Conservation (phyloP, 2,797 vertebrate genomes). For the Hephaestus fuliginosus region DNA sequence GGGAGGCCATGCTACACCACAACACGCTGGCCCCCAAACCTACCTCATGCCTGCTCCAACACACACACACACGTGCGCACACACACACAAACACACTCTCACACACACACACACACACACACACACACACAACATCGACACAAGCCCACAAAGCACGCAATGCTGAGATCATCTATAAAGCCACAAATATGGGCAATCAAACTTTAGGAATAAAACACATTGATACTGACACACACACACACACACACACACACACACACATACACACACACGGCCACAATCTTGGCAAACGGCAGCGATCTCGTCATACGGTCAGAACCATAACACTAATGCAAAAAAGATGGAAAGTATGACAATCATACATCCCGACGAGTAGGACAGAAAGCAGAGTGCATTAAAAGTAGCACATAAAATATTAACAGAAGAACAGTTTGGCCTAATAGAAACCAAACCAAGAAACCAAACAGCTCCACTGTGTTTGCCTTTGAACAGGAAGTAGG, state of each 20-base stretch:
- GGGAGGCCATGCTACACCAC: slow-evolving; percentile 73
- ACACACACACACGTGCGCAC: slow-evolving; percentile 37
- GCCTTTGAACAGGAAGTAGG: slow-evolving; percentile 38
- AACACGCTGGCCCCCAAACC: slow-evolving; percentile 71
- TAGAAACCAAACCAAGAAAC: slow-evolving; percentile 36
- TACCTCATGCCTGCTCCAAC: slow-evolving; percentile 60
- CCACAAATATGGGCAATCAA: slow-evolving; percentile 79
- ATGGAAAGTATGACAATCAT: slow-evolving; percentile 74
- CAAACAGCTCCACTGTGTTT: slow-evolving; percentile 16
- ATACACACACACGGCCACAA: slow-evolving; percentile 49
- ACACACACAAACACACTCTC: slow-evolving; percentile 26
- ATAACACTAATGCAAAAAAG: slow-evolving; percentile 66
- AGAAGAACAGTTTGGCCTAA: slow-evolving; percentile 18
- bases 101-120: slow-evolving; percentile 36
- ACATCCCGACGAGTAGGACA: slow-evolving; percentile 25
- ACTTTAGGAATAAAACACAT: slow-evolving; percentile 62
- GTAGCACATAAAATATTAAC: slow-evolving; percentile 45
- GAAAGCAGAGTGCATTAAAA: slow-evolving; percentile 44
- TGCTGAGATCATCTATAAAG: slow-evolving; percentile 76
- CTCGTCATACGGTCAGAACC: slow-evolving; percentile 65
- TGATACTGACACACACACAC: slow-evolving; percentile 53
- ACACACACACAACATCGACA: slow-evolving; percentile 53
- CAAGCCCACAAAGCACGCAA: slow-evolving; percentile 66
- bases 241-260: slow-evolving; percentile 28
- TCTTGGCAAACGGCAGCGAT: slow-evolving; percentile 50